Evolutionary conservation across 2,113 vertebrate genomes (phyloP).

Genomic region (Hiodon tergisus): DNA sequence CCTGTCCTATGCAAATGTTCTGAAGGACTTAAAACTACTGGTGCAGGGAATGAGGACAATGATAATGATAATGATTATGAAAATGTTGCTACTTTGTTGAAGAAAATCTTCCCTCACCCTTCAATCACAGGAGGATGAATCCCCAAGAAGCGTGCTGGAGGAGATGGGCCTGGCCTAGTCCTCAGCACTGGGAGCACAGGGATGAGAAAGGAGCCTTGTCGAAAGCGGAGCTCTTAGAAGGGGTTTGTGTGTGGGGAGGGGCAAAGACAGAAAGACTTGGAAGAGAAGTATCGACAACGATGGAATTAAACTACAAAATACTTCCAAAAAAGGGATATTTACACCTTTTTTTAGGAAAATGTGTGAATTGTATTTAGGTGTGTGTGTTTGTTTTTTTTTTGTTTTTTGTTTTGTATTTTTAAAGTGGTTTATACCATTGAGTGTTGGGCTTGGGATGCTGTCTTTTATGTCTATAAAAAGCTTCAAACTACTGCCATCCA

Average conservation of each 20-base stretch:
- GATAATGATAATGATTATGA: neutral
- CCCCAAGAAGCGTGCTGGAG: conserved; percentile 19
- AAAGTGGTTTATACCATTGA: too few relatives aligned
- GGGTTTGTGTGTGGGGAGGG: neutral
- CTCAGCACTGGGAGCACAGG: neutral
- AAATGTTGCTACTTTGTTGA: neutral
- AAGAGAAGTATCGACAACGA: neutral
- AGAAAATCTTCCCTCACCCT: neutral
- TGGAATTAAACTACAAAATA: neutral
- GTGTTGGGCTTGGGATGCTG: too few relatives aligned
- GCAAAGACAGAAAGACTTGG: neutral
- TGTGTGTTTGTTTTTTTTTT: neutral
- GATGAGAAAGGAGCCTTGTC: conserved; percentile 5
- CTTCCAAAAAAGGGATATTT: neutral
- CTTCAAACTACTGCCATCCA: too few relatives aligned
- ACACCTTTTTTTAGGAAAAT: conserved; percentile 10
- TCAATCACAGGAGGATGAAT: conserved; percentile 24
- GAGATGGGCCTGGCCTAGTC: conserved; percentile 23
- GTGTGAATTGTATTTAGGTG: neutral
- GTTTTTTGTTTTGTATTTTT: neutral
- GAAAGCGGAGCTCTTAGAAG: neutral
- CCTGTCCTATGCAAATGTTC: too few relatives aligned
- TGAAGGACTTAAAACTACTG: too few relatives aligned
- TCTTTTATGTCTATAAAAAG: too few relatives aligned
- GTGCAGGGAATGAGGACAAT: too few relatives aligned